Evolutionary conservation across 2,888 invertebrate species (phyloP), one percentile per base, ranked within the genome.

Genomic region (Eristalis intricaria): DNA sequence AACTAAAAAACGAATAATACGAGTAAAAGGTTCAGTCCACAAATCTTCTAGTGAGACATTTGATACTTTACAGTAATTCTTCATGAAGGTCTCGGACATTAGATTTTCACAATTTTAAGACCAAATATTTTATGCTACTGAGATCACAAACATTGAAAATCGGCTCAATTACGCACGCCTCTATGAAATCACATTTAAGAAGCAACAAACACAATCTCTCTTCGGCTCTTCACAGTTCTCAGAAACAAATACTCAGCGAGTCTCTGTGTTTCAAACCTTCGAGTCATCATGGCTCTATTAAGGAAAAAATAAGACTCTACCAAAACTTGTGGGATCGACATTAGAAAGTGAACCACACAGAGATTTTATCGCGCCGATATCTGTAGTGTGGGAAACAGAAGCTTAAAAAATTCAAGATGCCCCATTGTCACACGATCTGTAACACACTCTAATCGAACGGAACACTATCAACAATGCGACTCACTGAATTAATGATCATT

Each of bases 371-470:
- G 11, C 13, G 4, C 3, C 22, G 11, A 26, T 74, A 81, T 74
- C 74, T 63, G 29, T 68, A 81, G 81, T 81, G 81, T 81, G 81
- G 74, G 74, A 81, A 81, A 81, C 81, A 81, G 81, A 81, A 81
- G 81, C 81, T 81, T 81, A 69, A 56, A 69, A 69, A 75, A 81
- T 81, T 75, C 74, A 75, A 81, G 74, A 68, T 75, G 61, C 40
- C 64, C 68, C 56, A 75, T 81, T 69, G 81, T 81, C 81, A 81
- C 69, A 74, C 43, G 81, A 81, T 75, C 64, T 69, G 74, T 81
- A 63, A 58, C 68, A 58, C 68, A 75, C 68, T 74, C 50, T 69
- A 64, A 69, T 69, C 61, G 68, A 60, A 68, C 29, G 81, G 69
- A 81, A 75, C 74, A 50, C 56, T 32, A 64, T 75, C 68, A 75